Conservation (phyloP, 2,113 vertebrate species). For the pig (Sus scrofa) region DNA sequence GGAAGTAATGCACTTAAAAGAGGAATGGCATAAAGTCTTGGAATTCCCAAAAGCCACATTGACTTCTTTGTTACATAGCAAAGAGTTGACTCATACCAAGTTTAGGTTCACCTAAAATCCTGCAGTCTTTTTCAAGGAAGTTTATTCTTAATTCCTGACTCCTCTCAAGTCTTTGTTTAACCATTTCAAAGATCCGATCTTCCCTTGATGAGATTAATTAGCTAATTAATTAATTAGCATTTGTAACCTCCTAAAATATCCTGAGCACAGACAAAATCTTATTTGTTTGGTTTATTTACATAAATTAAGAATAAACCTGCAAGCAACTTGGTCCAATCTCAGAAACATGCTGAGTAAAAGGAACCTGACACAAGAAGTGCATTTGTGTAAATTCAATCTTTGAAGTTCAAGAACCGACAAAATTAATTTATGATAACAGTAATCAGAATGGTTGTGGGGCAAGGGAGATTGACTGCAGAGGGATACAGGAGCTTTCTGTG, state of each 20-base stretch:
- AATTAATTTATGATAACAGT: neutral
- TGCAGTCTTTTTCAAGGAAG: neutral
- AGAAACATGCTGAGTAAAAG: neutral
- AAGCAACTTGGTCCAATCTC: neutral
- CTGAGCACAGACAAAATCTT: slow-evolving; percentile 10
- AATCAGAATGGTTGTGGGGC: neutral
- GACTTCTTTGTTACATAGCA: neutral
- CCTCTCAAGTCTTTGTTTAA: slow-evolving; percentile 9
- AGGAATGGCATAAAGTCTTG: neutral
- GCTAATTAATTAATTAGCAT: neutral
- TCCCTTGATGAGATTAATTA: neutral
- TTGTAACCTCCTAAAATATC: neutral
- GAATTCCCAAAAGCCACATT: neutral
- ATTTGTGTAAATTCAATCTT: neutral
- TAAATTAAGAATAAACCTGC: neutral
- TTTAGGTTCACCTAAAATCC: neutral
- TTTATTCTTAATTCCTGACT: neutral
- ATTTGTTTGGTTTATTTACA: slow-evolving; percentile 8
- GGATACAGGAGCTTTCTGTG: neutral
- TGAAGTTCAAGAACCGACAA: neutral
- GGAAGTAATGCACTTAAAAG: neutral
- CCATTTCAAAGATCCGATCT: neutral
- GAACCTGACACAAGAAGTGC: neutral
- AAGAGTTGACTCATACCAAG: neutral
- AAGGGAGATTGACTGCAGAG: neutral